These are phyloP conservation scores for Onychomys torridus DNA, from an alignment of 2,797 vertebrate genomes.

Conservation along the genomic window DNA sequence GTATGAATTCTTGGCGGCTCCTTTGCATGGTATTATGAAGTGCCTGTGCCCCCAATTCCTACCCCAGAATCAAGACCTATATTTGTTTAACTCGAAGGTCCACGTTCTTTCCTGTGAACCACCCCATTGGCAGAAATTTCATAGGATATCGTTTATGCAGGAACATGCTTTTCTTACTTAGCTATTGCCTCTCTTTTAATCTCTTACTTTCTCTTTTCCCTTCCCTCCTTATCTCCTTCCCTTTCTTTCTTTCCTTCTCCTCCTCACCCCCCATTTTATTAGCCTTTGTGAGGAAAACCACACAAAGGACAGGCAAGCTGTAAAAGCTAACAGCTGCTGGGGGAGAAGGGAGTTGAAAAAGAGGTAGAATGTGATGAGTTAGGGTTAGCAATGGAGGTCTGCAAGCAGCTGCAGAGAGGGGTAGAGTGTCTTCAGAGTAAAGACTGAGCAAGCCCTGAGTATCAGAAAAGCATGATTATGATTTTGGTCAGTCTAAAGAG, in stretches of 20 bases:
- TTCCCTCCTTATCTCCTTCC: neutral
- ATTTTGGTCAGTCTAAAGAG: neutral
- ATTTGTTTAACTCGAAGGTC: neutral
- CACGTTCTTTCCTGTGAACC: neutral
- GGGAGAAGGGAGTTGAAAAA: neutral
- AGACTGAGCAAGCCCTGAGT: neutral
- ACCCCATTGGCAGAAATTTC: neutral
- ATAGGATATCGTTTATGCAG: neutral
- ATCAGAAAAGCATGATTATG: neutral
- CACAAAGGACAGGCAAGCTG: neutral
- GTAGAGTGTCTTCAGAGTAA: neutral
- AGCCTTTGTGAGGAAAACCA: neutral
- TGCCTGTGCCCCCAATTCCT: neutral
- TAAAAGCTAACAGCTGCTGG: neutral
- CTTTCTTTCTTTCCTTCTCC: too few species aligned
- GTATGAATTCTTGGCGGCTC: neutral
- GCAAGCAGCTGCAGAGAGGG: neutral
- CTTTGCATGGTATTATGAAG: constrained; percentile 10
- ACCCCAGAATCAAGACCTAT: neutral
- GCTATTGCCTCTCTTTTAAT: neutral
- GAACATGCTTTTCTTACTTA: constrained; percentile 26
- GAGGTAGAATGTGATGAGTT: neutral
- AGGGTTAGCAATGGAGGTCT: neutral
- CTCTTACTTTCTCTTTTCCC: neutral
- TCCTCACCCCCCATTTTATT: neutral